Base-by-base conservation (phyloP, 2,888 invertebrate species). In the Xylota segnis region DNA sequence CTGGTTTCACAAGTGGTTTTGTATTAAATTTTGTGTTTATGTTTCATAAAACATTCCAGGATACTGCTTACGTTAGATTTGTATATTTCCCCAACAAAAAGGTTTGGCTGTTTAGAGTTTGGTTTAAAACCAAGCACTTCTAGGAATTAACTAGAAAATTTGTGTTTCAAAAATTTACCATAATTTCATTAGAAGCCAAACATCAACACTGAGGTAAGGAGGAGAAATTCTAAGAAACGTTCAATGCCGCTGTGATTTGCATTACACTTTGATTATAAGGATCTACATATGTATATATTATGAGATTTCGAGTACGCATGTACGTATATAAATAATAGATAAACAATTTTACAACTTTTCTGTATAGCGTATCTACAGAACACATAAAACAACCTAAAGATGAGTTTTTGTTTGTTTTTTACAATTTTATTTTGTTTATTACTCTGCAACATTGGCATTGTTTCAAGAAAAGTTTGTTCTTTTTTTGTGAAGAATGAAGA, bases 381-480 rank as follows among this genome's bases (percentile, higher is more conserved):
- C n/a, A 23, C 23, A 23, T 23, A 23, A n/a, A 40, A 40, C 50
- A 45, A 50, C 34, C 16, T 65, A 50, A 16, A 34, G n/a, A 66
- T 66, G 5, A 54, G 14, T 14, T 9, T 40, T 18, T 50, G 4
- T 43, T 5, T n/a, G n/a, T n/a, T n/a, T n/a, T n/a, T n/a, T n/a
- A 43, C 5, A 32, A 29, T 45, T 40, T 18, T 66, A 66, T 66
- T 58, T 5, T 34, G 16, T 77, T 77, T 45, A 59, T 56, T 54
- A 45, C 43, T 52, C 52, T 61, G 68, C 68, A 76, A 52, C 37
- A 56, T 18, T 71, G 56, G 54, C 77, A 47, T 56, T 63, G 63
- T 45, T 43, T 54, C 70, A 63, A 56, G 37, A 54, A 77, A 65
- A 47, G 14, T 56, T 47, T 34, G 29, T 10, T 9, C 4, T 7